Percentiles rank a stretch among this genome's conserved stretches.
Evolutionary conservation across 1,140 invertebrate species (phyloP).

Genomic region (Coenobita brevimanus): DNA sequence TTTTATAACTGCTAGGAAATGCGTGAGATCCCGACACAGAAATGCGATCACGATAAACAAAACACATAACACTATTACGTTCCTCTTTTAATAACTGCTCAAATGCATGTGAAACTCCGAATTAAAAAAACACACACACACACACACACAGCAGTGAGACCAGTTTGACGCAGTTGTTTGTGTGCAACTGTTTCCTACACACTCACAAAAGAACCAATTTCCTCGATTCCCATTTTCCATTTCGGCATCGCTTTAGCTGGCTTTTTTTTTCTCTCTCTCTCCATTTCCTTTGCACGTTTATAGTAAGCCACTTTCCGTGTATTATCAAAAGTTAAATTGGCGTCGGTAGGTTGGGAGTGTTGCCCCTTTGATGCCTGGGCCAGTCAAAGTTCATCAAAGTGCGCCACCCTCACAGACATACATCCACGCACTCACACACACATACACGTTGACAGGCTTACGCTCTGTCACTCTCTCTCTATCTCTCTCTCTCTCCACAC

Average conservation of each 20-base stretch:
- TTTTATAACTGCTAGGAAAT: too few species aligned
- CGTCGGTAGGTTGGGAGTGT: not conserved
- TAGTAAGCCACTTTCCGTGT: conserved; percentile 14
- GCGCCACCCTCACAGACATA: not conserved
- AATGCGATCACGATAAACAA: too few species aligned
- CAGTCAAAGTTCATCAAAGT: conserved; percentile 26
- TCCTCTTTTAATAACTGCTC: too few species aligned
- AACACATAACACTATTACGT: too few species aligned
- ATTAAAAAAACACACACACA: not conserved
- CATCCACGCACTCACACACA: too few species aligned
- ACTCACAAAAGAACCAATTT: conserved; percentile 11
- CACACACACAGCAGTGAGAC: not conserved
- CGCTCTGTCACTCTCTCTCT: too few species aligned
- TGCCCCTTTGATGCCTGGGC: conserved; percentile 9
- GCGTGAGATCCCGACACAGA: too few species aligned
- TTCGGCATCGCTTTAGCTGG: too few species aligned
- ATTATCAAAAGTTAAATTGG: conserved; percentile 40
- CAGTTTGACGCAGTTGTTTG: too few species aligned
- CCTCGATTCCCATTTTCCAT: not conserved
- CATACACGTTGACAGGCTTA: too few species aligned
- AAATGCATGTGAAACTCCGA: not conserved
- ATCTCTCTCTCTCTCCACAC: too few species aligned
- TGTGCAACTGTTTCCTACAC: too few species aligned
- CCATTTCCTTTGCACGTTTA: conserved; percentile 14
- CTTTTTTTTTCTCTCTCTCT: not conserved